Conservation (phyloP, 2,797 vertebrate species). For the Phaenicophaeus curvirostris region DNA sequence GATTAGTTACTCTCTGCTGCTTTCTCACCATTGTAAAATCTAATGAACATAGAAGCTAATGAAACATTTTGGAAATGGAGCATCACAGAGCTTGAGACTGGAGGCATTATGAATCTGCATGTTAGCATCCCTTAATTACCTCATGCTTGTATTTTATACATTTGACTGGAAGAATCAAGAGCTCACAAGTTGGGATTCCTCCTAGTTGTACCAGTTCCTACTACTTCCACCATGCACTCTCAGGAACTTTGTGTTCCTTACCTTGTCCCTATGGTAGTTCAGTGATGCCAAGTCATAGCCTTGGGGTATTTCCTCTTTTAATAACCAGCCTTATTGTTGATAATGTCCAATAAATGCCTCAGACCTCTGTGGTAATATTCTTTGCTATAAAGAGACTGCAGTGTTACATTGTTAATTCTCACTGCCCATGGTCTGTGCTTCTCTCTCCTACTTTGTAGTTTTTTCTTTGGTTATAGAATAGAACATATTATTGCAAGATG, state of each 20-base stretch:
- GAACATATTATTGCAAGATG: constrained; percentile 30
- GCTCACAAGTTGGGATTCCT: neutral
- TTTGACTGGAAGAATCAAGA: neutral
- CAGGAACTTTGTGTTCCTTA: neutral
- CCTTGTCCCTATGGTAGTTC: neutral
- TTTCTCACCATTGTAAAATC: constrained; percentile 41
- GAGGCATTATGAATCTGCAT: neutral
- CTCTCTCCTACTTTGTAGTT: neutral
- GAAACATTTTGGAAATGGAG: constrained; percentile 45
- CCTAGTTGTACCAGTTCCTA: neutral
- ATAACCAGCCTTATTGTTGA: neutral
- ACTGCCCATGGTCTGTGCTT: neutral
- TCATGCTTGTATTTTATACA: neutral
- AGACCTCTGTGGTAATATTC: neutral
- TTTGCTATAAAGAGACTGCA: neutral
- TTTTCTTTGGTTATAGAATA: neutral
- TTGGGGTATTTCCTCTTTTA: neutral
- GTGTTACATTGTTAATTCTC: neutral
- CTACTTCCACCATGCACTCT: neutral
- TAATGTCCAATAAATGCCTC: neutral
- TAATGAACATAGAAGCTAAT: constrained; percentile 49
- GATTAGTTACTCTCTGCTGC: constrained; percentile 34
- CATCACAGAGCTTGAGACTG: neutral
- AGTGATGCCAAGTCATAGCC: neutral
- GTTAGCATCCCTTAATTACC: neutral